phyloP scores from a whole-genome alignment of 2,797 vertebrate genomes.

The Caiman crocodilus region DNA sequence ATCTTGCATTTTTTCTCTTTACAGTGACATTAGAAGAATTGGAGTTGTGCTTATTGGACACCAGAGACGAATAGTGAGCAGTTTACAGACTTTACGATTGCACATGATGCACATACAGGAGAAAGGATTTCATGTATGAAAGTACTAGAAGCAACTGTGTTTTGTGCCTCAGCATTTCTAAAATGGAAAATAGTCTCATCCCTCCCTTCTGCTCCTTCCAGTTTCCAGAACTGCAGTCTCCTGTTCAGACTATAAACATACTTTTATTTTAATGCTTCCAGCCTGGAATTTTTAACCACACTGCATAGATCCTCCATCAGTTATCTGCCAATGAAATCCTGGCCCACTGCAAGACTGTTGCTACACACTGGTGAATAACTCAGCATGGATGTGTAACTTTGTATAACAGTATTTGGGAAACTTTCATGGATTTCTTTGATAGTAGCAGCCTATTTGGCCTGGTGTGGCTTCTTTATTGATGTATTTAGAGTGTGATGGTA shows the following conservation, averaged over 20 bases:
- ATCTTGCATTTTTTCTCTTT: constrained; percentile 45
- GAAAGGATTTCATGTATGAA: constrained; percentile 92
- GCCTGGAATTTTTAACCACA: constrained; percentile 79
- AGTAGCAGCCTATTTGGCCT: constrained; percentile 73
- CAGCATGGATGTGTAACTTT: constrained; percentile 82
- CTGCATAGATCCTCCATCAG: constrained; percentile 76
- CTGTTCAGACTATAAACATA: constrained; percentile 67
- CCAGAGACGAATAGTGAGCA: constrained; percentile 99
- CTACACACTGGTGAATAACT: constrained; percentile 78
- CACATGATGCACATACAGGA: constrained; percentile 97
- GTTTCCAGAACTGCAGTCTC: constrained; percentile 74
- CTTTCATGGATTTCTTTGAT: constrained; percentile 75
- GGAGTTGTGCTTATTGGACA: constrained; percentile 87
- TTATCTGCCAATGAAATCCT: constrained; percentile 73
- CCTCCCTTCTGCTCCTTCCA: constrained; percentile 77
- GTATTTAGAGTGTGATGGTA: constrained; percentile 87
- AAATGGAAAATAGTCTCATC: constrained; percentile 79
- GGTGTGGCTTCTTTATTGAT: constrained; percentile 86
- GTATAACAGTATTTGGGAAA: constrained; percentile 77
- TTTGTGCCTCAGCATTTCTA: constrained; percentile 90
- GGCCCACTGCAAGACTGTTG: constrained; percentile 75
- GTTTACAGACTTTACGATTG: constrained; percentile 97
- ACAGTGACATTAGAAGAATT: constrained; percentile 87
- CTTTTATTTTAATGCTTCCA: constrained; percentile 79
- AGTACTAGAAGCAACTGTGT: constrained; percentile 83